These are phyloP conservation scores for Ernsta delagoae DNA, from an alignment of 2,888 invertebrate species.

Conservation along the genomic window DNA sequence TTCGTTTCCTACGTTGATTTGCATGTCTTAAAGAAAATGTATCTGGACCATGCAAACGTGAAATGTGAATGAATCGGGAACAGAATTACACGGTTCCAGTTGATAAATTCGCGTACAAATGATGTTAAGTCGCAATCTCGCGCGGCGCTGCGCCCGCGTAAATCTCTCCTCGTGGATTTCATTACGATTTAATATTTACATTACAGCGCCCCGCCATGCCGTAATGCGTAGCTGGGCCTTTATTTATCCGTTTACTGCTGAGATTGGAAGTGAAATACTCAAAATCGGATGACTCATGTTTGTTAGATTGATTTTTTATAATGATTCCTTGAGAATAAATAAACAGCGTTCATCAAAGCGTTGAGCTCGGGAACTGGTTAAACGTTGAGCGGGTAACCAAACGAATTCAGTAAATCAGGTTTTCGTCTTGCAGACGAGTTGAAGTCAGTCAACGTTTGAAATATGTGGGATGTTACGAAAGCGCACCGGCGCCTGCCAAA, in stretches of 20 bases:
- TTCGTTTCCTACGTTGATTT: neutral
- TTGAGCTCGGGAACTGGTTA: neutral
- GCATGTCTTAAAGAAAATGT: neutral
- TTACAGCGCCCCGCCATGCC: constrained; percentile 36
- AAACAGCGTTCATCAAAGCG: no score
- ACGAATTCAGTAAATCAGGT: neutral
- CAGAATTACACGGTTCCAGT: constrained; percentile 3
- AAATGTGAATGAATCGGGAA: neutral
- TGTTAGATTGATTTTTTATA: no score
- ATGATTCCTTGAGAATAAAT: no score
- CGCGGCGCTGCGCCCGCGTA: neutral
- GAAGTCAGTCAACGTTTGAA: no score
- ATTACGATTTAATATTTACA: constrained; percentile 49
- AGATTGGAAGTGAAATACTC: neutral
- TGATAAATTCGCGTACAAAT: constrained; percentile 9
- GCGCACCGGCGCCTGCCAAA: no score
- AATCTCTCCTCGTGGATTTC: constrained; percentile 43
- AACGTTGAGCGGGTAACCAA: neutral
- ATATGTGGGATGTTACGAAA: no score
- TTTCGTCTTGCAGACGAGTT: neutral
- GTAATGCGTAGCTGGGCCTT: neutral
- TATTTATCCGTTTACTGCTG: neutral
- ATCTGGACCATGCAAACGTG: neutral
- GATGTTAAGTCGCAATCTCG: constrained; percentile 17
- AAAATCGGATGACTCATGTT: neutral